Conservation (phyloP, 2,888 invertebrate genomes). For the Operophtera brumata region DNA sequence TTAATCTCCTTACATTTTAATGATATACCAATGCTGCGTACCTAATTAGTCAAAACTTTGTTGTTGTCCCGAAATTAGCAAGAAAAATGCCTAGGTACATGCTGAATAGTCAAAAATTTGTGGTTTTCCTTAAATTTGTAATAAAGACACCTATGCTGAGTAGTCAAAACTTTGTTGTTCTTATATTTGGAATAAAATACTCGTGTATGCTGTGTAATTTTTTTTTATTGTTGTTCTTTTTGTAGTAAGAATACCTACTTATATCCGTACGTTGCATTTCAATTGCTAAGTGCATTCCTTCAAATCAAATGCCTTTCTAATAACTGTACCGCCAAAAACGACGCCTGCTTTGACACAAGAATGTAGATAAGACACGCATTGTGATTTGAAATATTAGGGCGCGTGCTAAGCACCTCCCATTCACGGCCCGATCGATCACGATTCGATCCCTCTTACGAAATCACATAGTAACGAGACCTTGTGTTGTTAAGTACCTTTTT, state of each 20-base stretch:
- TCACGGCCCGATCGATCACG: constrained; percentile 39
- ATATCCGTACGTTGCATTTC: neutral
- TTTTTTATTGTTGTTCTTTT: neutral
- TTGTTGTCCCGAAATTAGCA: no score
- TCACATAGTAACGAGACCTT: constrained; percentile 11
- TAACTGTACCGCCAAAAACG: constrained; percentile 23
- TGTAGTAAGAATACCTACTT: neutral
- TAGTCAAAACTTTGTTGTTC: neutral
- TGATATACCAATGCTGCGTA: no score
- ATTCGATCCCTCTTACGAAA: constrained; percentile 34
- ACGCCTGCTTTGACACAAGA: constrained; percentile 33
- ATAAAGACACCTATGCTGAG: neutral
- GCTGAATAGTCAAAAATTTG: no score
- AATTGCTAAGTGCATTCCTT: constrained; percentile 3
- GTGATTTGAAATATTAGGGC: constrained; percentile 30
- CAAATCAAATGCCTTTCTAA: constrained; percentile 17
- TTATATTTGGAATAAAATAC: no score
- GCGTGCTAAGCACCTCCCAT: constrained; percentile 32
- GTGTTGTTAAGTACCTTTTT: no score
- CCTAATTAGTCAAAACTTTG: no score
- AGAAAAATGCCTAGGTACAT: no score
- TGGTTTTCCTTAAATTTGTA: no score
- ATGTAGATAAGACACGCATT: constrained; percentile 33
- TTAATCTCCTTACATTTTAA: no score
- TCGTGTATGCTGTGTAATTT: neutral